A percentile compares a stretch with the other conserved stretches of the same genome.
Evolutionary conservation across 2,888 invertebrate species (phyloP).

Genomic region (Synergus itoensis): DNA sequence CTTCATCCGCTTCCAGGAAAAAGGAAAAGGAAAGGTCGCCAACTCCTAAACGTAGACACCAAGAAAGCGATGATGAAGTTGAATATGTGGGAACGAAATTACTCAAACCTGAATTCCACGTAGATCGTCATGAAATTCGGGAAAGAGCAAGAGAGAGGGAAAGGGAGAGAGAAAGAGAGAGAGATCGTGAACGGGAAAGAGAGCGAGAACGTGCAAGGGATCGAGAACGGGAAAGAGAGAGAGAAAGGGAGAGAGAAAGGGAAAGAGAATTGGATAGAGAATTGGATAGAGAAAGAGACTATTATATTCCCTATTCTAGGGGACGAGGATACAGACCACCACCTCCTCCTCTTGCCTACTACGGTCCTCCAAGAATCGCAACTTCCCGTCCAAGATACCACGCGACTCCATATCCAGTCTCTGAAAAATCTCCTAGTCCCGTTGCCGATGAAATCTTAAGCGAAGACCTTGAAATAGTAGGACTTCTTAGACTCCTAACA

Average conservation of each 20-base stretch:
- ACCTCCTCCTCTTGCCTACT: conserved; percentile 49
- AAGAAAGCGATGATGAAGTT: conserved; percentile 75
- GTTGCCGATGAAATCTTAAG: conserved; percentile 67
- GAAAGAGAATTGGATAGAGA: conserved; percentile 10
- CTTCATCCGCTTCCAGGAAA: conserved; percentile 53
- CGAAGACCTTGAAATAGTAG: conserved; percentile 75
- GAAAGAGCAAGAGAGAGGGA: conserved; percentile 44
- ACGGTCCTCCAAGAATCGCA: conserved; percentile 50
- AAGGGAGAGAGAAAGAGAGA: conserved; percentile 34
- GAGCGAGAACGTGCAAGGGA: conserved; percentile 31
- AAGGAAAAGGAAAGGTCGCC: conserved; percentile 59
- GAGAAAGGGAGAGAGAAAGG: conserved; percentile 46
- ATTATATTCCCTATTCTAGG: conserved; percentile 59
- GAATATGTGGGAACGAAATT: conserved; percentile 73
- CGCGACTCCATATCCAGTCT: conserved; percentile 73
- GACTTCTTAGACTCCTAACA: conserved; percentile 85
- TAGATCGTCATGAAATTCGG: conserved; percentile 63
- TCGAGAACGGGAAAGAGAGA: conserved; percentile 33
- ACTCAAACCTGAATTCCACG: conserved; percentile 67
- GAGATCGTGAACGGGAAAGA: conserved; percentile 47
- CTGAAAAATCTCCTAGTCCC: conserved; percentile 70
- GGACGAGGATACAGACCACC: conserved; percentile 54
- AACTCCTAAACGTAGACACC: conserved; percentile 59
- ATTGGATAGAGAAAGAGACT: conserved; percentile 43
- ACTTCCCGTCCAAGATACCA: conserved; percentile 60